Evolutionary conservation across 2,797 vertebrate genomes (phyloP).

Genomic region (Heliangelus exortis): DNA sequence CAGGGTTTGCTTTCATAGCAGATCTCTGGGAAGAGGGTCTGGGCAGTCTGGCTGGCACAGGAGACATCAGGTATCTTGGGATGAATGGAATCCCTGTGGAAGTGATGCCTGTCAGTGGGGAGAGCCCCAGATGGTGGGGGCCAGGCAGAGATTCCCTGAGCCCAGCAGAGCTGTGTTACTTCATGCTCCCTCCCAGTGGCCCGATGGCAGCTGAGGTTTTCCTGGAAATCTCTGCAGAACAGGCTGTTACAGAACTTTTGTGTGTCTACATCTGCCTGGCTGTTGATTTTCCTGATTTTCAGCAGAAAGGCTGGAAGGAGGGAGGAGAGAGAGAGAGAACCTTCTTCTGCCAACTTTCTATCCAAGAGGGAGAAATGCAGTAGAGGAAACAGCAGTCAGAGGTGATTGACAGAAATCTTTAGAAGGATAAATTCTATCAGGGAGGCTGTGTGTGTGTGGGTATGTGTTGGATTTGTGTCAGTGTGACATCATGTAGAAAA

Average conservation of each 20-base stretch:
- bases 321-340: background rate
- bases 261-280: background rate
- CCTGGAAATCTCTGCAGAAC: background rate
- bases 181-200: background rate
- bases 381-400: background rate
- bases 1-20: background rate
- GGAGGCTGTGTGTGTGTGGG: background rate
- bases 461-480: background rate
- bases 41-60: background rate
- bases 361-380: background rate
- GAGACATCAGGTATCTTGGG: rapidly evolving
- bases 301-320: background rate
- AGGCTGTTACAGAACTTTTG: background rate
- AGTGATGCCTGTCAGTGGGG: background rate
- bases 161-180: background rate
- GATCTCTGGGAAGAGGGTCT: background rate
- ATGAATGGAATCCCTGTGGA: background rate
- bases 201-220: background rate
- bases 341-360: background rate
- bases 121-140: background rate
- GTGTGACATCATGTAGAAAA: background rate
- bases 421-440: background rate
- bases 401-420: background rate
- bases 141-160: background rate
- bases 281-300: background rate